Conservation (phyloP, 2,113 vertebrate species). For the Struthidea cinerea region DNA sequence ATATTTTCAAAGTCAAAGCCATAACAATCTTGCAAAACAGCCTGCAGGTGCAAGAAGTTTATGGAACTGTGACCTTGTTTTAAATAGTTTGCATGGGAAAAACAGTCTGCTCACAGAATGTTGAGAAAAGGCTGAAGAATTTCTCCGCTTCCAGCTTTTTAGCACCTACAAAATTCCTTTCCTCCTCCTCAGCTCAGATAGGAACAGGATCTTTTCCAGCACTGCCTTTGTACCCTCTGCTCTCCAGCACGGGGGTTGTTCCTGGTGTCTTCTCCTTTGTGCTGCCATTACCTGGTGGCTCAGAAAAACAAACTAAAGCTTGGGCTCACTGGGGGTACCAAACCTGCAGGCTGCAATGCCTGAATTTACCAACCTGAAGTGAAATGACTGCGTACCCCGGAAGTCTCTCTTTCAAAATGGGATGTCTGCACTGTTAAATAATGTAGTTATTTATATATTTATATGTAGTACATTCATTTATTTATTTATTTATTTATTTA, state of each 20-base stretch:
- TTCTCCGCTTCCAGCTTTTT: too few species aligned
- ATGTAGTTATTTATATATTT: not conserved
- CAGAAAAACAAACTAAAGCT: not conserved
- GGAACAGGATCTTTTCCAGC: not conserved
- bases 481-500: not conserved
- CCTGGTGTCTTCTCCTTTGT: not conserved
- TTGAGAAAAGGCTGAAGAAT: too few species aligned
- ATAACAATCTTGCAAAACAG: too few species aligned
- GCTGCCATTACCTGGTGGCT: not conserved
- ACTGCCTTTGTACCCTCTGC: not conserved
- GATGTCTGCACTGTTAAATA: not conserved
- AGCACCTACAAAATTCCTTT: not conserved
- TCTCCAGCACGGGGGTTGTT: not conserved
- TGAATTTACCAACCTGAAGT: not conserved
- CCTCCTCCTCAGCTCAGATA: not conserved
- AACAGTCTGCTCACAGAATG: too few species aligned
- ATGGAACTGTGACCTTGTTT: too few species aligned
- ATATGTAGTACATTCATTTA: fast-evolving
- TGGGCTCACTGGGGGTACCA: not conserved
- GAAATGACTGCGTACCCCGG: fast-evolving
- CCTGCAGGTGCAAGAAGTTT: too few species aligned
- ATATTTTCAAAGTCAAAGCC: too few species aligned
- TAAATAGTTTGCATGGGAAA: too few species aligned
- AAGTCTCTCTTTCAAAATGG: not conserved
- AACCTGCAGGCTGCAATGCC: not conserved